Conservation (phyloP, 1,140 invertebrate genomes). For the Oedothorax gibbosus region DNA sequence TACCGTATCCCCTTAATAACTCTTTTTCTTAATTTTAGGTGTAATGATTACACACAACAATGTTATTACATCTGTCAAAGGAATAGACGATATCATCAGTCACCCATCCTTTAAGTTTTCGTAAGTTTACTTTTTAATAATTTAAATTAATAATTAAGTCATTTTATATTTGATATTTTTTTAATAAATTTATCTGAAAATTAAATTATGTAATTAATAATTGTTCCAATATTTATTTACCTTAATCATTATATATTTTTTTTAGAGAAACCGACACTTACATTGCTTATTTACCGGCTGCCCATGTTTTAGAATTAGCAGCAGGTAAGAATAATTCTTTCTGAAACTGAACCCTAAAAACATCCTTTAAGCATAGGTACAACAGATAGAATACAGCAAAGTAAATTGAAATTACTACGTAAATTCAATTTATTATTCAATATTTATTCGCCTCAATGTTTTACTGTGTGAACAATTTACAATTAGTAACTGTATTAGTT, state of each 20-base stretch:
- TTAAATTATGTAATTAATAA: not conserved
- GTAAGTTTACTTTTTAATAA: conserved; percentile 23
- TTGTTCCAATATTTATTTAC: conserved; percentile 45
- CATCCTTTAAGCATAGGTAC: not conserved
- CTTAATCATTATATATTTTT: conserved; percentile 39
- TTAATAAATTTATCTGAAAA: no score
- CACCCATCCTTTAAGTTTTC: conserved; percentile 40
- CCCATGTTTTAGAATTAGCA: conserved; percentile 96
- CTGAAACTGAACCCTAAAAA: not conserved
- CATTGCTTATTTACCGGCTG: conserved; percentile 95
- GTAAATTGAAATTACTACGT: no score
- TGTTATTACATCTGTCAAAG: conserved; percentile 87
- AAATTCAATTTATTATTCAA: no score
- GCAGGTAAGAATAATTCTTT: conserved; percentile 68
- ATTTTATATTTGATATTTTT: no score
- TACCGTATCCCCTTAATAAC: no score
- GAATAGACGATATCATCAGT: conserved; percentile 83
- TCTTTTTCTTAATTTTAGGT: conserved; percentile 64
- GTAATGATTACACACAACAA: conserved; percentile 85
- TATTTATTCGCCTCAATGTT: no score
- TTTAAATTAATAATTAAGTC: not conserved
- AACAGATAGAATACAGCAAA: no score
- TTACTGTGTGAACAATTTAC: not conserved
- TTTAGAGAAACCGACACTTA: conserved; percentile 80
- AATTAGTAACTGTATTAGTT: not conserved